Evolutionary conservation across 2,888 invertebrate genomes (phyloP).

Genomic region (Oeneis ivallda): DNA sequence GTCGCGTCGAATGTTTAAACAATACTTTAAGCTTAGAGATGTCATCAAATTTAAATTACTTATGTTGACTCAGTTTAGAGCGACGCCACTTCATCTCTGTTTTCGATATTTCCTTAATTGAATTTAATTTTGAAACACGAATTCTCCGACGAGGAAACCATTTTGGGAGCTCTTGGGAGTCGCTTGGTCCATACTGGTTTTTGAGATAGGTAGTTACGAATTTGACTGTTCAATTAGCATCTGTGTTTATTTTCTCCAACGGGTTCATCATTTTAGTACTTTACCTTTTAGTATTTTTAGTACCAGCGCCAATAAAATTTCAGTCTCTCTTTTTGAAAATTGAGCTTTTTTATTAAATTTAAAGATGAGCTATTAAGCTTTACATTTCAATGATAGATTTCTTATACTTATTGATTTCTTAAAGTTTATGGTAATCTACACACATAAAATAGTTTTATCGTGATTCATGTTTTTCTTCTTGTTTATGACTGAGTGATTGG

Average conservation of each 20-base stretch:
- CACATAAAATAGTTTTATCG: too few relatives aligned
- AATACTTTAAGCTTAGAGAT: conserved; percentile 55
- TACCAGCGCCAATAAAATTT: too few relatives aligned
- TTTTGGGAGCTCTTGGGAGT: conserved; percentile 8
- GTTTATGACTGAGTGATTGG: too few relatives aligned
- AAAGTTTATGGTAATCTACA: too few relatives aligned
- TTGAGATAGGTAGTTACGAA: conserved; percentile 3
- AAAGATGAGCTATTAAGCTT: too few relatives aligned
- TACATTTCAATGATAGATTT: too few relatives aligned
- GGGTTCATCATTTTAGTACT: too few relatives aligned
- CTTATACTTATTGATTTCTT: too few relatives aligned
- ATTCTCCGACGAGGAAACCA: not conserved
- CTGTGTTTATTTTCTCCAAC: not conserved
- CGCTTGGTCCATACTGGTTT: conserved; percentile 1
- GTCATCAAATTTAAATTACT: conserved; percentile 13
- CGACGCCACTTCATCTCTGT: conserved; percentile 13
- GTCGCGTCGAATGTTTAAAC: conserved; percentile 63
- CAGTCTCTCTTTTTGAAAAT: too few relatives aligned
- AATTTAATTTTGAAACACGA: conserved; percentile 6
- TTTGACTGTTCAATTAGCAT: not conserved
- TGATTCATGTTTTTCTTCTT: too few relatives aligned
- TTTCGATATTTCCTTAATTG: conserved; percentile 11
- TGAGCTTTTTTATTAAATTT: too few relatives aligned
- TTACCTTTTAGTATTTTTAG: too few relatives aligned
- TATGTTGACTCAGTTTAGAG: conserved; percentile 10